Evolutionary conservation across 2,888 invertebrate species (phyloP).

Genomic region (Pachydiplax longipennis): DNA sequence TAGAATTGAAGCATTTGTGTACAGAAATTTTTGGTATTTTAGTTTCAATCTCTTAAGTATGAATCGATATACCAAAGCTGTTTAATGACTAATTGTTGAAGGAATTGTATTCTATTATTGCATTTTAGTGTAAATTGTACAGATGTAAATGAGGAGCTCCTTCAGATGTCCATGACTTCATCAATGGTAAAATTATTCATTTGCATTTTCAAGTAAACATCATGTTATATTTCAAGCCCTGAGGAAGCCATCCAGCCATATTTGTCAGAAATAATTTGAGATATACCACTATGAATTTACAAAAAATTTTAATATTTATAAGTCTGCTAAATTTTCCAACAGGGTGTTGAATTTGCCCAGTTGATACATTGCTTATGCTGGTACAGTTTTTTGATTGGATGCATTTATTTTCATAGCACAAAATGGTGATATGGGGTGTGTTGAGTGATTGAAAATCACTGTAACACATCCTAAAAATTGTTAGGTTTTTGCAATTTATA

Average conservation of each 20-base stretch:
- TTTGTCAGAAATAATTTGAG: not conserved
- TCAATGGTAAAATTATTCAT: not conserved
- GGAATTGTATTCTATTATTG: constrained; percentile 20
- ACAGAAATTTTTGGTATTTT: constrained; percentile 21
- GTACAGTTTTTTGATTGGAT: constrained; percentile 27
- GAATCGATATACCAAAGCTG: constrained; percentile 1
- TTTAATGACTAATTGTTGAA: constrained; percentile 15
- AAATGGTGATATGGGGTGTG: constrained; percentile 35
- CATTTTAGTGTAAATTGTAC: constrained; percentile 30
- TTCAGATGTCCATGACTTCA: constrained; percentile 20
- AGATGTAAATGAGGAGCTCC: not conserved
- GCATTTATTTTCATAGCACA: constrained; percentile 43
- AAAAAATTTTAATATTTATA: not conserved
- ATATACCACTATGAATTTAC: not conserved
- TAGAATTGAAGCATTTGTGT: constrained; percentile 42
- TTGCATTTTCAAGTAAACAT: constrained; percentile 17
- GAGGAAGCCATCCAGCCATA: not conserved
- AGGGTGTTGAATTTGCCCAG: not conserved
- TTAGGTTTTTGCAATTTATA: constrained; percentile 37
- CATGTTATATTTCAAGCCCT: not conserved
- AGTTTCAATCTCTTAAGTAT: not conserved
- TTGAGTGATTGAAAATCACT: not conserved
- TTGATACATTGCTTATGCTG: not conserved
- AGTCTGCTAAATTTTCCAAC: not conserved
- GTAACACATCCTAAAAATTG: not conserved